These are phyloP conservation scores for Notoglanidium macrostoma DNA, from an alignment of 2,797 vertebrate species.

Conservation along the genomic window DNA sequence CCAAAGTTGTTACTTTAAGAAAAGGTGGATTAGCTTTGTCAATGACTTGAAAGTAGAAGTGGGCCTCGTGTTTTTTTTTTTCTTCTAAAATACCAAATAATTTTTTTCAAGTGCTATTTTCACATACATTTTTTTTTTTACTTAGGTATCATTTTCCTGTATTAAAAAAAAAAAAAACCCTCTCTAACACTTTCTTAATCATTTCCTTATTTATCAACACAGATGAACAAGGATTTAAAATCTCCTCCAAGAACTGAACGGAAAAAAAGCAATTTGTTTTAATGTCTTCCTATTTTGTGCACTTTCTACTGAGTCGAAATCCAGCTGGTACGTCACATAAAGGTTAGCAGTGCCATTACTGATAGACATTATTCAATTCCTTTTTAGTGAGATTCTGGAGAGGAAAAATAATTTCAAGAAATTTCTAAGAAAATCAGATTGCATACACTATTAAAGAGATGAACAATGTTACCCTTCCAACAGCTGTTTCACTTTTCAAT, in stretches of 20 bases:
- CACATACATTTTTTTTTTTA: too few species aligned
- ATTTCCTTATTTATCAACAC: background rate
- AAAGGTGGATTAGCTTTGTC: background rate
- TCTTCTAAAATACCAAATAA: background rate
- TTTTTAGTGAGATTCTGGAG: background rate
- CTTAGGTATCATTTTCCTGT: background rate
- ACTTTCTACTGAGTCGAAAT: background rate
- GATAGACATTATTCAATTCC: background rate
- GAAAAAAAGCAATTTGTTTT: background rate
- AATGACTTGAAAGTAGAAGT: background rate
- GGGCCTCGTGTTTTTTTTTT: background rate
- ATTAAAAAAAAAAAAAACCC: too few species aligned
- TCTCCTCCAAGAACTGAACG: background rate
- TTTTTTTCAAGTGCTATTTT: background rate
- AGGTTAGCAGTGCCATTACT: background rate
- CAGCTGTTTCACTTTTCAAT: background rate
- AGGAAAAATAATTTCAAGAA: background rate
- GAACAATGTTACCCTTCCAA: background rate
- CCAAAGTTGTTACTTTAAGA: background rate
- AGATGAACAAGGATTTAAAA: background rate
- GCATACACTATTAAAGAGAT: background rate
- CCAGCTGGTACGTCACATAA: background rate
- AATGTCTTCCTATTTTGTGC: background rate
- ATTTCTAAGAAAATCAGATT: background rate
- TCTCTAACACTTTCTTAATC: background rate